Base-by-base conservation (phyloP, 2,888 invertebrate species). In the Meliscaeva auricollis region DNA sequence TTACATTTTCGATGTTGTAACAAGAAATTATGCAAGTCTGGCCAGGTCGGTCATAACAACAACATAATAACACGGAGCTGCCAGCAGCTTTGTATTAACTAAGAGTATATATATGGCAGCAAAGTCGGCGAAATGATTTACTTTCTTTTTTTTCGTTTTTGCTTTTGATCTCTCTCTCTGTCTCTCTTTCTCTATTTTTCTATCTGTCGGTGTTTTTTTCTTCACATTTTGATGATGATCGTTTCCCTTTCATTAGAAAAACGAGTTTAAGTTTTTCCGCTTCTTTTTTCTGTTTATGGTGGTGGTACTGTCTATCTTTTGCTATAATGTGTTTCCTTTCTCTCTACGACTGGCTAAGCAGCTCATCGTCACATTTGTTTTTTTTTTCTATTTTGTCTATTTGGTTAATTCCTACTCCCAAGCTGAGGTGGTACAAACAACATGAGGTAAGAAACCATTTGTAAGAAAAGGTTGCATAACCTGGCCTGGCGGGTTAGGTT, bases 241-340 rank as follows among this genome's bases (percentile, higher is more conserved):
- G 54, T 85, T 85, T 85, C 85, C 85, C 85, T 85, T 85, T 85
- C 85, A 77, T 81, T 85, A 77, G 81, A 81, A 80, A 85, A 81
- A 81, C 76, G 22, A 62, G 76, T 85, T 85, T 85, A 17, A 38
- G 13, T 75, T 68, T 85, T 81, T 69, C 52, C 69, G 54, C 64
- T 20, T 41, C 13, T 66, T 41, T 35, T 50, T 35, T 62, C 38
- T 64, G 9, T 20, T 22, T n/a, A 26, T 44, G 26, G 32, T 20
- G 56, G 32, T 26, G 13, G 13, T n/a, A 11, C 46, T 56, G 17
- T 35, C n/a, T 32, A 20, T 26, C 35, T 68, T n/a, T 50, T 35
- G 41, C 26, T 60, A 44, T 26, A 44, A 60, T 73, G 66, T 48
- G 58, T 58, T 79, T 84, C 66, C 79, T 84, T 80, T 80, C 84